Conservation (phyloP, 2,888 invertebrate genomes). For the Himalopsyche tibetana region DNA sequence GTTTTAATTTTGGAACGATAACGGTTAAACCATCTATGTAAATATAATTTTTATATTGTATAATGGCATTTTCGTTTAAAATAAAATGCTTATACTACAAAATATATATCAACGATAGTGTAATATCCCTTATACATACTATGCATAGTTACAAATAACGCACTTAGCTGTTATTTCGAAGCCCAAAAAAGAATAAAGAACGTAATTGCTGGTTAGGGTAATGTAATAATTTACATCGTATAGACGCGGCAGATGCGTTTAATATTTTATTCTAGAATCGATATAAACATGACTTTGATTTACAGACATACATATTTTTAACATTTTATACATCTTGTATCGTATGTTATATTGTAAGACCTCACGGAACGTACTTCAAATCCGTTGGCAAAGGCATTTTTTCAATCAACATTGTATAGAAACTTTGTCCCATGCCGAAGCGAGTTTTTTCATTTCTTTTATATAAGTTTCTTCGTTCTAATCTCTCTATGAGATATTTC, state of each 20-base stretch:
- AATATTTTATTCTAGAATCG: not conserved
- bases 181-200: not conserved
- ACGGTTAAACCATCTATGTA: too few species aligned
- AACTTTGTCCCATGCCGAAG: not conserved
- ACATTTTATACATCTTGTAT: not conserved
- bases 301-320: not conserved
- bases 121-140: too few species aligned
- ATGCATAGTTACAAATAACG: not conserved
- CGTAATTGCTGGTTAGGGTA: slow-evolving; percentile 22
- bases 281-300: slow-evolving; percentile 40
- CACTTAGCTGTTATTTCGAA: not conserved
- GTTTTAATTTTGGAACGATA: too few species aligned
- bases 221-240: slow-evolving; percentile 28
- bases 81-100: too few species aligned
- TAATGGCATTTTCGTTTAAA: too few species aligned
- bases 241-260: slow-evolving; percentile 18
- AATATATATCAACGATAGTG: too few species aligned
- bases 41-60: too few species aligned
- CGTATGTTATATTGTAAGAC: too few species aligned
- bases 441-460: slow-evolving; percentile 15
- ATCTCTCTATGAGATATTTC: not conserved
- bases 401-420: slow-evolving; percentile 18
- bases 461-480: not conserved
- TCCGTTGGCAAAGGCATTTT: not conserved
- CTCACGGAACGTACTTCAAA: too few species aligned